Evolutionary conservation across 2,888 invertebrate species (phyloP).

Genomic region (Torymus auratus): DNA sequence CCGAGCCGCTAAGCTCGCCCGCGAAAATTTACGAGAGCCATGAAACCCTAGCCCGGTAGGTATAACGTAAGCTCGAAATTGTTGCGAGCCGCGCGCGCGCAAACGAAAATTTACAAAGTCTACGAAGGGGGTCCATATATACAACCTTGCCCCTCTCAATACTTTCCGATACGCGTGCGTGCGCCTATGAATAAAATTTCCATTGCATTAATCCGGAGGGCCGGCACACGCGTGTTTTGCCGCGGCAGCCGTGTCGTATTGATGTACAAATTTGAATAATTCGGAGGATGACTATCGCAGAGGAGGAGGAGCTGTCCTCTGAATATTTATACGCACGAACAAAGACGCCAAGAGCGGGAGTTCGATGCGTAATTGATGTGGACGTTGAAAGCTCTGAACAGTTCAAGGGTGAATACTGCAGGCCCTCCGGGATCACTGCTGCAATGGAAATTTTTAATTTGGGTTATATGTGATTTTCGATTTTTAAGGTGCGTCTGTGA

Average conservation of each 20-base stretch:
- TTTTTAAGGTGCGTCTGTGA: slow-evolving; percentile 13
- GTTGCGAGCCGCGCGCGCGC: neutral
- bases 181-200: slow-evolving; percentile 56
- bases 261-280: slow-evolving; percentile 51
- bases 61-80: slow-evolving; percentile 12
- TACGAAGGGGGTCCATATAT: neutral
- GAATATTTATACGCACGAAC: slow-evolving; percentile 50
- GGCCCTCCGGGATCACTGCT: neutral
- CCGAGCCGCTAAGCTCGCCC: neutral
- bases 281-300: slow-evolving; percentile 40
- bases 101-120: slow-evolving; percentile 44
- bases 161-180: neutral
- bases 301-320: neutral
- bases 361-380: too few species aligned
- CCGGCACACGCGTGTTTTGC: slow-evolving; percentile 23
- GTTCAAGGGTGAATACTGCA: neutral
- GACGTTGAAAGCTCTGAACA: too few species aligned
- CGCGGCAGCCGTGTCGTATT: slow-evolving; percentile 25
- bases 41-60: too few species aligned
- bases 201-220: slow-evolving; percentile 52
- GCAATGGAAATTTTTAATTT: slow-evolving; percentile 44
- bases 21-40: slow-evolving; percentile 7
- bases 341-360: slow-evolving; percentile 10
- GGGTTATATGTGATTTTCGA: neutral
- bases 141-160: neutral